Base-by-base conservation (phyloP, 1,140 invertebrate species). In the Capitella teleta region DNA sequence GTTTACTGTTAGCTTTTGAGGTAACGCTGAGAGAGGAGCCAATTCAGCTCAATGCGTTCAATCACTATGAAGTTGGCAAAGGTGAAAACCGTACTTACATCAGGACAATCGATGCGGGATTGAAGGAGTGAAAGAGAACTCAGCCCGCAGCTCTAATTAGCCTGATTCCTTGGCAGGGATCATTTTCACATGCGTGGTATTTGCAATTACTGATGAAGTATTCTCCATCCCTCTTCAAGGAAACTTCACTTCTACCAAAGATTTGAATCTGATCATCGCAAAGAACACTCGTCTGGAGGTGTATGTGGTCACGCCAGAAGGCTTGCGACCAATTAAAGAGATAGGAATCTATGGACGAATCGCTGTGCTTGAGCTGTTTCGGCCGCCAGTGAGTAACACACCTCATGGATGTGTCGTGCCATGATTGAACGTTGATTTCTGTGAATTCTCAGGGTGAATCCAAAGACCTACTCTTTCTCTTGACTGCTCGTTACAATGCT, bases 271-370 rank as follows among this genome's bases (percentile, higher is more conserved):
- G 28, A 84, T 99, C 55, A 80, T 98, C 30, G 93, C 91, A 0
- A 95, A 96, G 68, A 93, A 92, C 66, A 92, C 87, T 55, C 78
- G 91, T 14, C 75, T 99, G 48, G 94, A 99, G 74, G 91, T 98
- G 59, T 93, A 95, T 75, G 75, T 92, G 19, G 92, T 98, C 1
- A 95, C 92, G 0, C 87, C 92, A 4, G 94, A 98, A 77, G 95
- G 95, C 0, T 70, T 99, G 16, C 76, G 87, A 57, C 86, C 92
- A 2, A 73, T 98, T 24, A 96, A 97, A 71, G 93, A 98, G 80
- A 82, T 98, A 53, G 83, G 85, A n/a, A 81, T 80, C 24, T 77
- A 97, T 81, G 95, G 95, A 25, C 85, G 86, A 70, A 90, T 99
- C 59, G 83, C 87, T 38, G 88, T 93, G 23, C 85, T 98, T 77